Evolutionary conservation across 2,113 vertebrate species (phyloP).

Genomic region (Gymnogyps californianus): DNA sequence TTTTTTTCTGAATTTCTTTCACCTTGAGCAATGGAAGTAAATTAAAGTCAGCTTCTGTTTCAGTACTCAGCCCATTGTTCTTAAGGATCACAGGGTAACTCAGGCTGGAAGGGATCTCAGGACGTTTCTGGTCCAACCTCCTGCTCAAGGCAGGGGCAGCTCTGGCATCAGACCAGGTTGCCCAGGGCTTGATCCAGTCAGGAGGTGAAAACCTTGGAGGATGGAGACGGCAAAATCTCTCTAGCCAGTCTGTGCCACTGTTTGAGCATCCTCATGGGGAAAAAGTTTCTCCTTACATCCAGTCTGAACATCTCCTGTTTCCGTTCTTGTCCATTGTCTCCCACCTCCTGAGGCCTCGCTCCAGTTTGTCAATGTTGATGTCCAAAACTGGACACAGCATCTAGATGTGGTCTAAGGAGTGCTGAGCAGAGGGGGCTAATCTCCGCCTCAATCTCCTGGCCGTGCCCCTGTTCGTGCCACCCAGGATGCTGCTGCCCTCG

Average conservation of each 20-base stretch:
- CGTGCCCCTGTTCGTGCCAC: background rate
- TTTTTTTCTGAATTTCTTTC: background rate
- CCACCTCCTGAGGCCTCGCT: background rate
- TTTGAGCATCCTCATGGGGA: background rate
- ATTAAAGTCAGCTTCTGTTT: background rate
- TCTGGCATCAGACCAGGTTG: background rate
- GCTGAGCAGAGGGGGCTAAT: background rate
- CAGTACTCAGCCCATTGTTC: background rate
- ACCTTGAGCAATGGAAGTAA: background rate
- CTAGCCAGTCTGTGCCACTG: background rate
- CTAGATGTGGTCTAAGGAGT: background rate
- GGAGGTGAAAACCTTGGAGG: background rate
- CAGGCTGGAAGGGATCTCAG: background rate
- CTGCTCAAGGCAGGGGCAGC: background rate
- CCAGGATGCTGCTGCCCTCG: background rate
- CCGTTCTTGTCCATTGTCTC: background rate
- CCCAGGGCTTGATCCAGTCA: background rate
- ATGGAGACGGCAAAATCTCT: background rate
- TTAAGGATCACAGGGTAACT: background rate
- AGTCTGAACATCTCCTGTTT: background rate
- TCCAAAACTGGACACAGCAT: background rate
- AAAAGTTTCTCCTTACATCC: background rate
- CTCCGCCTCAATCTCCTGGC: background rate
- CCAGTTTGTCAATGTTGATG: background rate
- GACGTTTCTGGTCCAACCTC: background rate